These are phyloP conservation scores for Oreochromis tanganicae DNA, from an alignment of 2,113 vertebrate species.

Conservation along the genomic window DNA sequence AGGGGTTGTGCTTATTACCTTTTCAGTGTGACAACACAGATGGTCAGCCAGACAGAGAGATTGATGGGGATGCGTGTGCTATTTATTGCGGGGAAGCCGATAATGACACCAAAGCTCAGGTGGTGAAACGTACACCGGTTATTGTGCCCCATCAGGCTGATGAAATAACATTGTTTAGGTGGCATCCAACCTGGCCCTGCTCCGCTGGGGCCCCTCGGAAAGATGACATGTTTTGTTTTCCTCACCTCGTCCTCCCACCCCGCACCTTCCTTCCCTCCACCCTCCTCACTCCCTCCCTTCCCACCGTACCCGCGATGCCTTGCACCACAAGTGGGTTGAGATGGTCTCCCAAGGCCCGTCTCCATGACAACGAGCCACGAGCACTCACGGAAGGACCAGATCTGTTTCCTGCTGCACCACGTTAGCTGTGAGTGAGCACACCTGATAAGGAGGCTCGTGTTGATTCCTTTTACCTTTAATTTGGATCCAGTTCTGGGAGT, in stretches of 20 bases:
- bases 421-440: not conserved
- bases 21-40: conserved; percentile 56
- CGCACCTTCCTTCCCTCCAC: not conserved
- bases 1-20: conserved; percentile 55
- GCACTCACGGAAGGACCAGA: conserved; percentile 26
- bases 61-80: conserved; percentile 52
- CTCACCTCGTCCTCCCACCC: not conserved
- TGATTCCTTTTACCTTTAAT: not conserved
- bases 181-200: conserved; percentile 35
- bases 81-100: conserved; percentile 41
- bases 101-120: conserved; percentile 66
- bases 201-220: conserved; percentile 21
- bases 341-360: conserved; percentile 56
- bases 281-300: not conserved
- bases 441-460: not conserved
- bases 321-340: conserved; percentile 51
- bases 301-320: conserved; percentile 46
- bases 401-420: conserved; percentile 32
- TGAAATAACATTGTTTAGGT: conserved; percentile 61
- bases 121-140: conserved; percentile 62
- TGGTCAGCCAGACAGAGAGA: conserved; percentile 59
- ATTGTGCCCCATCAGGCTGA: conserved; percentile 63
- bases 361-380: conserved; percentile 56
- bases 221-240: conserved; percentile 63
- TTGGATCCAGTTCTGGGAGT: not conserved